Conservation (phyloP, 1,140 invertebrate genomes). For the Drosophila nebulosa region DNA sequence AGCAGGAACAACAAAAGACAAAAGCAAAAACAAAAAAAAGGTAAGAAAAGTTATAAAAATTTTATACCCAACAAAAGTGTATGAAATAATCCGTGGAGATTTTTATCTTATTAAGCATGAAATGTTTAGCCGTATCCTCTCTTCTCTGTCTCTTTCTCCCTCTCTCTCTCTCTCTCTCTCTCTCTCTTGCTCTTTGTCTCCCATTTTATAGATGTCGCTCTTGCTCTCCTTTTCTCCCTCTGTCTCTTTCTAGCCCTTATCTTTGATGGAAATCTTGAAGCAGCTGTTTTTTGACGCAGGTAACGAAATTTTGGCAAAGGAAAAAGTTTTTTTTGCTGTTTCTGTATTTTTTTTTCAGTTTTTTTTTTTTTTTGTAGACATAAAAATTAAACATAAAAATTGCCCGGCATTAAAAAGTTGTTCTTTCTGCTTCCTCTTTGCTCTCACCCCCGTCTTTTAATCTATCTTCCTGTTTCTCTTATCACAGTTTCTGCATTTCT, state of each 20-base stretch:
- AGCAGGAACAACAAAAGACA: slow-evolving; percentile 4
- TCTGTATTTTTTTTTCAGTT: neutral
- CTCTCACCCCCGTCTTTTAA: too few relatives aligned
- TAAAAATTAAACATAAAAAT: slow-evolving; percentile 55
- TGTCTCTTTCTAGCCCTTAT: slow-evolving; percentile 39
- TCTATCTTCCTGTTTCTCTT: neutral
- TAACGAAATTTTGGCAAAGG: slow-evolving; percentile 34
- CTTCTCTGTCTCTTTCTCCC: slow-evolving; percentile 21
- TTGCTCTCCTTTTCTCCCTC: neutral
- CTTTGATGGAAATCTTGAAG: slow-evolving; percentile 62
- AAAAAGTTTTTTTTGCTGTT: neutral
- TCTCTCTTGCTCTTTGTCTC: neutral
- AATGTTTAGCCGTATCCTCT: slow-evolving; percentile 56
- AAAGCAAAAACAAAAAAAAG: slow-evolving; percentile 45
- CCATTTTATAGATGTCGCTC: too few relatives aligned
- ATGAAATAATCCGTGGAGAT: slow-evolving; percentile 72
- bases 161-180: slow-evolving; percentile 1
- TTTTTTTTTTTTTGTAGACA: slow-evolving; percentile 1
- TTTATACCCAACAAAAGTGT: slow-evolving; percentile 54
- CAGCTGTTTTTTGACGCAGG: slow-evolving; percentile 62
- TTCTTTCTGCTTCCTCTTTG: neutral
- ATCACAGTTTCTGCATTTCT: slow-evolving; percentile 3
- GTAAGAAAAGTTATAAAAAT: slow-evolving; percentile 71
- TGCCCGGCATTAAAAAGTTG: slow-evolving; percentile 65
- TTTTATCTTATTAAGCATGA: slow-evolving; percentile 76